These are phyloP conservation scores for Synodontis membranacea DNA, from an alignment of 2,113 vertebrate genomes.

Conservation along the genomic window DNA sequence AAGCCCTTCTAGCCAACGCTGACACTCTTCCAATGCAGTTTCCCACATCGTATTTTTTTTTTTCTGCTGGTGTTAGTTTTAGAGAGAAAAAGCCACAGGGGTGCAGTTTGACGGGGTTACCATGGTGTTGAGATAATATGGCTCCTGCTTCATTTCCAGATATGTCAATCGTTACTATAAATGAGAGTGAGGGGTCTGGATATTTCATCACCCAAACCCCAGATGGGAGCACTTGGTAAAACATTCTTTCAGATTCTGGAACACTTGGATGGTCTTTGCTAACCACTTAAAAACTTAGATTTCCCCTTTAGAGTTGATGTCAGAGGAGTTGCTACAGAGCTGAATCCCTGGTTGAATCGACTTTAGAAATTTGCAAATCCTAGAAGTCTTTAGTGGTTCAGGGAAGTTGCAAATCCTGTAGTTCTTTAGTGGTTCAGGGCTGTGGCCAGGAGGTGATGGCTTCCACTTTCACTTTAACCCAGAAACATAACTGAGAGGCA, in stretches of 20 bases:
- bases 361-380: background rate
- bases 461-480: background rate
- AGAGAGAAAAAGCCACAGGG: background rate
- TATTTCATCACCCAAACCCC: background rate
- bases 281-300: background rate
- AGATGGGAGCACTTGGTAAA: background rate
- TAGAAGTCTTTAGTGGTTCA: background rate
- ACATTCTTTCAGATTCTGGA: background rate
- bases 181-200: background rate
- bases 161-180: background rate
- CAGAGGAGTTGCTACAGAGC: background rate
- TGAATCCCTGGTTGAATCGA: background rate
- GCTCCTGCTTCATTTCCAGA: background rate
- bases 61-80: background rate
- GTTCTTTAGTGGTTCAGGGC: background rate
- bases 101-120: background rate
- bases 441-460: background rate
- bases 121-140: background rate
- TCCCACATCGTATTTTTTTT: background rate
- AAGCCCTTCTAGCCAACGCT: background rate
- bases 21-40: background rate
- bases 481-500: background rate
- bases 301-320: background rate
- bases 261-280: background rate
- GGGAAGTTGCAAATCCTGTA: no score